Percentiles rank a stretch among this genome's conserved stretches.
These are phyloP conservation scores for Lerema accius DNA, from an alignment of 1,140 invertebrate species.

Conservation along the genomic window DNA sequence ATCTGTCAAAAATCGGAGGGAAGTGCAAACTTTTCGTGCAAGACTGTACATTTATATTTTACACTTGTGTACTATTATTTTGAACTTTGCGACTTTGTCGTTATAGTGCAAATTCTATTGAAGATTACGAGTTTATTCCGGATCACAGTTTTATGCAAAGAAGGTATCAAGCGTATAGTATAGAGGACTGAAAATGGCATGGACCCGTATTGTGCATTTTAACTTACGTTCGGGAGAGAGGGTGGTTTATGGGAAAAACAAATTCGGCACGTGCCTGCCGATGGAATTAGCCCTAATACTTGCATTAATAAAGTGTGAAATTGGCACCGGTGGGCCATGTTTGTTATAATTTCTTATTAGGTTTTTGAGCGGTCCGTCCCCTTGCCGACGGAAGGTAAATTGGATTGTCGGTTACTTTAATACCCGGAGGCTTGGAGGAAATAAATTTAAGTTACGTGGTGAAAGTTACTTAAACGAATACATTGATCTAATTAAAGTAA, in stretches of 20 bases:
- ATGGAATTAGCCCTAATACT: constrained; percentile 81
- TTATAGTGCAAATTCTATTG: constrained; percentile 38
- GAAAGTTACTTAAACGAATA: not conserved
- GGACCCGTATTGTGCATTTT: constrained; percentile 39
- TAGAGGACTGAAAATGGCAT: constrained; percentile 51
- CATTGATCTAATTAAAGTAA: constrained; percentile 1
- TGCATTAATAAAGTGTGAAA: constrained; percentile 83
- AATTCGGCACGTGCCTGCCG: constrained; percentile 78
- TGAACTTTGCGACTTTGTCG: constrained; percentile 37
- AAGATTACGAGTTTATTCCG: constrained; percentile 12
- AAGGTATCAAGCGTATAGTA: not conserved
- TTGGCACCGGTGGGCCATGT: constrained; percentile 71
- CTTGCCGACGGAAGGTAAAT: constrained; percentile 38
- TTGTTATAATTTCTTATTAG: constrained; percentile 79
- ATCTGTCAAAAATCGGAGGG: constrained; percentile 69
- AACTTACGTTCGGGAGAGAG: constrained; percentile 35
- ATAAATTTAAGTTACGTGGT: not conserved
- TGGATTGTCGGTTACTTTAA: constrained; percentile 43
- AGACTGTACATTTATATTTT: constrained; percentile 37
- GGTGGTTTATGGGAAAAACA: constrained; percentile 73
- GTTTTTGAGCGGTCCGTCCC: constrained; percentile 51
- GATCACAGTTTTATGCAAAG: constrained; percentile 4
- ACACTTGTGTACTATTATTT: constrained; percentile 29
- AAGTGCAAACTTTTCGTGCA: constrained; percentile 49
- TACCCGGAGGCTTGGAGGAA: constrained; percentile 3